These are phyloP conservation scores for Eulemur mongoz DNA, from an alignment of 2,797 vertebrate species.

Conservation along the genomic window DNA sequence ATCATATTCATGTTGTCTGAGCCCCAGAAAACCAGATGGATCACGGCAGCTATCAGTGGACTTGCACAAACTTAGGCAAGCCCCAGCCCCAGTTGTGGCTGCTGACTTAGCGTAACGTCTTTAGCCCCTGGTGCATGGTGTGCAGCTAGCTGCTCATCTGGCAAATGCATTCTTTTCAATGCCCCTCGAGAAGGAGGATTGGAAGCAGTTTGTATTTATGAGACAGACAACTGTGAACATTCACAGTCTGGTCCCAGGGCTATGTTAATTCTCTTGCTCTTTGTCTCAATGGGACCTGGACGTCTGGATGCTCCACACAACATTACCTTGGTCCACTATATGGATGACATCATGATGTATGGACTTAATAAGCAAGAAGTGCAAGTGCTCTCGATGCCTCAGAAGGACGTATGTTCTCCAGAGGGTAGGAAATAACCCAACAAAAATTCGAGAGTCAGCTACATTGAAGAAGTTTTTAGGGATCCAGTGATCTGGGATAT, in stretches of 20 bases:
- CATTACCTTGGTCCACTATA: neutral
- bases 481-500: neutral
- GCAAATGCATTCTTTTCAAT: neutral
- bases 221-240: too few species aligned
- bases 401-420: neutral
- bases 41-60: neutral
- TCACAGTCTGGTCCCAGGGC: neutral
- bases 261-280: neutral
- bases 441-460: neutral
- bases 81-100: neutral
- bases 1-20: rapidly evolving
- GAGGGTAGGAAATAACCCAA: neutral
- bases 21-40: neutral
- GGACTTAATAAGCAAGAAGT: neutral
- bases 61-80: too few species aligned
- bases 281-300: neutral
- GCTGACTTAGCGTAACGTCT: neutral
- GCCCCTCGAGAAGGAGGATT: neutral
- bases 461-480: neutral
- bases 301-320: neutral
- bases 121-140: neutral
- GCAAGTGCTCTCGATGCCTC: neutral
- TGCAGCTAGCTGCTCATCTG: neutral
- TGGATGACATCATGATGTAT: too few species aligned
- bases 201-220: neutral